Base-by-base conservation (phyloP, 2,113 vertebrate species). In the Cyanoderma ruficeps region DNA sequence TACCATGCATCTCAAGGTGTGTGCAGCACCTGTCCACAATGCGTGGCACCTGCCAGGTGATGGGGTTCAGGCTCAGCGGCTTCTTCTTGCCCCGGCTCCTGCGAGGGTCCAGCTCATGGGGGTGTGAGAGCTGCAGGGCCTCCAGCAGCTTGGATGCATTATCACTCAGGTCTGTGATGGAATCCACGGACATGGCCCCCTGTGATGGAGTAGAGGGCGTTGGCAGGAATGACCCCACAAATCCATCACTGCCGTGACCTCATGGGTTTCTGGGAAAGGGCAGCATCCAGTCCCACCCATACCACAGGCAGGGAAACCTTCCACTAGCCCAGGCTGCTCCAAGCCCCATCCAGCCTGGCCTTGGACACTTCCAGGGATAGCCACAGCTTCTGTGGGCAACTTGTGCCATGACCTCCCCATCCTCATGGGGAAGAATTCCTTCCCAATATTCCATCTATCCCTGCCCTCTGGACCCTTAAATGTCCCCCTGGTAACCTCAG, bases 171-270 rank as follows among this genome's bases (percentile, higher is more conserved):
- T 99, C 99, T 0, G 98, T 97, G 95, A 99, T 98, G 94, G 98
- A 99, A 95, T 99, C 99, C 47, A 99, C 99, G 0, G 98, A 99
- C 84, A 99, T 89, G 1, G 98, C 99, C 6, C 99, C 99, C 99
- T 99, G 95, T 1, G 50, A 39, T 5, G 60, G 86, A 74, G 93
- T 24, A 89, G 22, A 70, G 17, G 65, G 9, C 18, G 3, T 22
- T 4, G 59, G 47, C 52, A 50, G 70, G 37, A 55, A 4, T 16
- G 20, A 52, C 28, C 41, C 84, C 47, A 13, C 16, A 4, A 52
- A 24, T 16, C 85, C 13, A 0, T 7, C 69, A 16, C 6, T 30
- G 25, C 52, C 2, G 0, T 2, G 7, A 23, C 17, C n/a, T n/a
- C 50, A 5, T 19, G 11, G 24, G 15, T 31, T 18, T 35, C n/a